Base-by-base conservation (phyloP, 2,113 vertebrate genomes). In the Arenaria interpres region DNA sequence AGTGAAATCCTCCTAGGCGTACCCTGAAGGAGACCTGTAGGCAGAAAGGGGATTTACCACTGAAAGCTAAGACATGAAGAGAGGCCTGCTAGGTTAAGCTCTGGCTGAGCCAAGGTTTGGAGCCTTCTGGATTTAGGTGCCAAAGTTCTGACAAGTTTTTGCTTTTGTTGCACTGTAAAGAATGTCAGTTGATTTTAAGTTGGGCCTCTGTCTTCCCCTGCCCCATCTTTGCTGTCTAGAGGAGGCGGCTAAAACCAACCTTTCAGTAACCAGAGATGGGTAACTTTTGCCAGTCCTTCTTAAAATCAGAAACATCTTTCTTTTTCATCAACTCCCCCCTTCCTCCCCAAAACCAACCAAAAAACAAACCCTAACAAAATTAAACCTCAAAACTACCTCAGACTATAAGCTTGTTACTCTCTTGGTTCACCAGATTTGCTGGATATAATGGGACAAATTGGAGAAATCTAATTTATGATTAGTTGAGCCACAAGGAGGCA, bases 401-500 rank as follows among this genome's bases (percentile, higher is more conserved):
- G 64, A 4, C 23, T 72, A 33, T 39, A 77, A 88, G 25, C 32
- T 76, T 43, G 7, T 92, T 83, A 7, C 7, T 64, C 6, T 56
- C 33, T 51, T 68, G 56, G 23, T 39, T 79, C 9, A 12, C 33
- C 12, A 22, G 21, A 23, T 80, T 67, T 80, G 14, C 69, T 85
- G 56, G 8, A 17, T 72, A 13, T 57, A 48, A 19, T 77, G 71
- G 79, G 46, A n/a, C 1, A 4, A 76, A 59, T 30, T 81, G n/a
- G 54, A 56, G 27, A 48, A 81, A 63, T 86, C 23, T 45, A 17
- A 67, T 77, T 67, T 84, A 32, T 4, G 7, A 71, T 56, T 60
- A 63, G 59, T 18, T 67, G 75, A 75, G 78, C 97, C 97, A 91
- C 94, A 95, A 67, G 96, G 95, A 96, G 94, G 94, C 96, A 97